Evolutionary conservation across 2,888 invertebrate genomes (phyloP).

Genomic region (Diarsia rubi): DNA sequence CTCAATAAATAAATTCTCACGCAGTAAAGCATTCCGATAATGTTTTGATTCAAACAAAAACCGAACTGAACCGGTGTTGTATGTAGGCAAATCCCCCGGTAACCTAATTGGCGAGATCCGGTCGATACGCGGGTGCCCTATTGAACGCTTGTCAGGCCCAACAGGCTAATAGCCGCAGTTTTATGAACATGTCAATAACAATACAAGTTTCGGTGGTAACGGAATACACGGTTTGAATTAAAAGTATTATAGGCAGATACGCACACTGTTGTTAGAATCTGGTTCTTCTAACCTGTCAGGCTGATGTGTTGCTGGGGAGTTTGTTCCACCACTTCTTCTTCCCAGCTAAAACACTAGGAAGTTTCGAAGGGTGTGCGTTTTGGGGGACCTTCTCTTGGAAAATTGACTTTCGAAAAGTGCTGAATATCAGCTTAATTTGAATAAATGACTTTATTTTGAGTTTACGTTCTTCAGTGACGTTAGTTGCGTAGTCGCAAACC

Average conservation of each 20-base stretch:
- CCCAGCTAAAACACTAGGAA: no score
- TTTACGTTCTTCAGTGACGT: background rate
- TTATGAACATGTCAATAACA: slow-evolving; percentile 35
- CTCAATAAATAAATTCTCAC: background rate
- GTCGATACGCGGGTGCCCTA: slow-evolving; percentile 44
- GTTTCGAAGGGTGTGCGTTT: no score
- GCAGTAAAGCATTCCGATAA: slow-evolving; percentile 8
- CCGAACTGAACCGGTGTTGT: slow-evolving; percentile 17
- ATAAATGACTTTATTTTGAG: no score
- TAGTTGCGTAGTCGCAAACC: background rate
- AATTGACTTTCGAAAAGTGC: no score
- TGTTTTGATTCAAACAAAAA: slow-evolving; percentile 42
- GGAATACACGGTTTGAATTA: background rate
- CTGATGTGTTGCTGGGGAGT: no score
- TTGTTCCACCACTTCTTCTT: no score
- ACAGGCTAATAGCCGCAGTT: slow-evolving; percentile 17
- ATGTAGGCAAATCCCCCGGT: slow-evolving; percentile 50
- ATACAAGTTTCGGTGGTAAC: slow-evolving; percentile 6
- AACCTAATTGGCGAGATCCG: slow-evolving; percentile 58
- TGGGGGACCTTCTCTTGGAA: no score
- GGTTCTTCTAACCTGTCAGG: no score
- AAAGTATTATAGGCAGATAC: background rate
- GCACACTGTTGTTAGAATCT: no score
- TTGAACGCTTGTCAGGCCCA: slow-evolving; percentile 39
- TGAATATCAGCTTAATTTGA: no score